Conservation (phyloP, 2,888 invertebrate species). For the Sesia apiformis region DNA sequence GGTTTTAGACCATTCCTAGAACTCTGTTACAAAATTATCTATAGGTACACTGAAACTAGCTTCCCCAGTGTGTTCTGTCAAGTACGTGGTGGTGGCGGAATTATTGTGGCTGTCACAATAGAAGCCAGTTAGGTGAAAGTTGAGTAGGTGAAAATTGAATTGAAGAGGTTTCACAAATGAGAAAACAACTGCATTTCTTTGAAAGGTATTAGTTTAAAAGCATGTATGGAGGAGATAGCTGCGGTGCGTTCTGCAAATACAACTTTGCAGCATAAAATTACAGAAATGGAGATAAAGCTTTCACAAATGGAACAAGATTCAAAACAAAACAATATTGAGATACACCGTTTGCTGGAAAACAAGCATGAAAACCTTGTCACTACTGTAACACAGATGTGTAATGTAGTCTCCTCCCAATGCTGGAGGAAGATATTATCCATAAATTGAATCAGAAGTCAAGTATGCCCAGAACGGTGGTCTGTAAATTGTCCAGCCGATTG, state of each 20-base stretch:
- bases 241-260: background rate
- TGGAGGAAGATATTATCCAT: conserved; percentile 10
- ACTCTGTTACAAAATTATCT: too few relatives aligned
- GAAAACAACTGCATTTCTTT: too few relatives aligned
- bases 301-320: too few relatives aligned
- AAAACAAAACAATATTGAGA: conserved; percentile 2
- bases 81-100: too few relatives aligned
- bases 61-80: too few relatives aligned
- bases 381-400: conserved; percentile 1
- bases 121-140: too few relatives aligned
- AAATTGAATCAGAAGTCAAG: conserved; percentile 7
- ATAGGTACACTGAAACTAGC: too few relatives aligned
- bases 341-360: conserved; percentile 4
- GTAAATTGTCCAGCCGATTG: conserved; percentile 9
- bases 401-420: background rate
- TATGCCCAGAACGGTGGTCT: conserved; percentile 3
- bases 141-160: too few relatives aligned
- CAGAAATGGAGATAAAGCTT: conserved; percentile 9
- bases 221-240: background rate
- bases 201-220: background rate
- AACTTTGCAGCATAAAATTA: background rate
- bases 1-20: too few relatives aligned
- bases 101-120: too few relatives aligned
- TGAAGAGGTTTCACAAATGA: too few relatives aligned
- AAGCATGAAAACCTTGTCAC: conserved; percentile 1